Percentiles rank a stretch among this genome's conserved stretches.
phyloP scores from a whole-genome alignment of 1,140 invertebrate species.

The Mactra quadrangularis region DNA sequence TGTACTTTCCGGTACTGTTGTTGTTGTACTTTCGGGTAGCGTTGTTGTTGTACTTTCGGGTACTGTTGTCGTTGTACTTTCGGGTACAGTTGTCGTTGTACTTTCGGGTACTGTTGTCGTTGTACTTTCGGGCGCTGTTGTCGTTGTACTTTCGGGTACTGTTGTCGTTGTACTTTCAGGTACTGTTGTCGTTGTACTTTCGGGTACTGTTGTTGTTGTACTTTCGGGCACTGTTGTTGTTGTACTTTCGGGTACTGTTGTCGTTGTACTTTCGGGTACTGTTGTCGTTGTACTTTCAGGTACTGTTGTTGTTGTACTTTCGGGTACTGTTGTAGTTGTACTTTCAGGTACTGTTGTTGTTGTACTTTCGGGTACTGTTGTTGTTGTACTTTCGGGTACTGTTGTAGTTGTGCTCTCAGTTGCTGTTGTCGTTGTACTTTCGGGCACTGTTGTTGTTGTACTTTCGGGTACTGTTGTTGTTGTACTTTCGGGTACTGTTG shows the following conservation, averaged over 20 bases:
- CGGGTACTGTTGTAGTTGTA: not conserved
- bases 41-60: not conserved
- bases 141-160: not conserved
- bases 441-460: slow-evolving; percentile 2
- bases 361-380: not conserved
- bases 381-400: not conserved
- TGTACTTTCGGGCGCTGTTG: not conserved
- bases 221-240: not conserved
- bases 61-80: not conserved
- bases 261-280: not conserved
- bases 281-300: not conserved
- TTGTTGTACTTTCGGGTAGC: not conserved
- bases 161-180: not conserved
- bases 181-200: not conserved
- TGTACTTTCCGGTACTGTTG: not conserved
- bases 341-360: not conserved
- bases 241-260: not conserved
- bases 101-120: not conserved
- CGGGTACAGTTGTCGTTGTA: not conserved
- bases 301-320: not conserved
- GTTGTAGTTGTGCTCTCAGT: not conserved
- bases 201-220: not conserved
- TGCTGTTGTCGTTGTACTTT: not conserved
- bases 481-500: not conserved
- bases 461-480: not conserved